These are phyloP conservation scores for Macaria liturata DNA, from an alignment of 2,888 invertebrate genomes.

Conservation along the genomic window DNA sequence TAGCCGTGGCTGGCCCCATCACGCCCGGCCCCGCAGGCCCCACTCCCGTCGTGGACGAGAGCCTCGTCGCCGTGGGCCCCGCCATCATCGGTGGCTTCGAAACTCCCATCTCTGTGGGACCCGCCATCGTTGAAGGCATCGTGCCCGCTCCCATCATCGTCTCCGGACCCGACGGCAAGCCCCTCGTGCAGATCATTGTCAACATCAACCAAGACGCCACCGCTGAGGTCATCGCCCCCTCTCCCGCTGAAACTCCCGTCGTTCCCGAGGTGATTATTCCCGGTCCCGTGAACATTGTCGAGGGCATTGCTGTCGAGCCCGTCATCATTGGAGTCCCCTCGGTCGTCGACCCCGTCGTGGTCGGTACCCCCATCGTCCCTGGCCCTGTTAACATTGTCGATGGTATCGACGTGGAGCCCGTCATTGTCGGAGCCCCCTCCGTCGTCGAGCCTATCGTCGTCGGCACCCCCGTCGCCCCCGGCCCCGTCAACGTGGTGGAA, in stretches of 20 bases:
- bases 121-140: conserved; percentile 26
- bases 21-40: conserved; percentile 30
- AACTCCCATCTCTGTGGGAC: conserved; percentile 30
- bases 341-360: conserved; percentile 13
- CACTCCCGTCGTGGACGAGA: conserved; percentile 24
- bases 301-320: conserved; percentile 18
- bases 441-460: conserved; percentile 14
- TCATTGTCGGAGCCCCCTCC: conserved; percentile 22
- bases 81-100: conserved; percentile 21
- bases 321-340: conserved; percentile 24
- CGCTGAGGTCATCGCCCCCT: conserved; percentile 25
- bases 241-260: conserved; percentile 28
- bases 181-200: conserved; percentile 49
- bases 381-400: conserved; percentile 21
- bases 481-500: conserved; percentile 15
- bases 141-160: conserved; percentile 24
- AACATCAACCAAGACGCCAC: conserved; percentile 42
- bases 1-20: conserved; percentile 47
- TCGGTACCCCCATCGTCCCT: conserved; percentile 20
- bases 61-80: conserved; percentile 27
- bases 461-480: conserved; percentile 18
- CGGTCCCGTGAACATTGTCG: conserved; percentile 27
- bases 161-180: conserved; percentile 30
- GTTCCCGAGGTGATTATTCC: conserved; percentile 23
- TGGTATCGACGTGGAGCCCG: conserved; percentile 8